Conservation (phyloP, 1,140 invertebrate species). For the Drosophila repleta region DNA sequence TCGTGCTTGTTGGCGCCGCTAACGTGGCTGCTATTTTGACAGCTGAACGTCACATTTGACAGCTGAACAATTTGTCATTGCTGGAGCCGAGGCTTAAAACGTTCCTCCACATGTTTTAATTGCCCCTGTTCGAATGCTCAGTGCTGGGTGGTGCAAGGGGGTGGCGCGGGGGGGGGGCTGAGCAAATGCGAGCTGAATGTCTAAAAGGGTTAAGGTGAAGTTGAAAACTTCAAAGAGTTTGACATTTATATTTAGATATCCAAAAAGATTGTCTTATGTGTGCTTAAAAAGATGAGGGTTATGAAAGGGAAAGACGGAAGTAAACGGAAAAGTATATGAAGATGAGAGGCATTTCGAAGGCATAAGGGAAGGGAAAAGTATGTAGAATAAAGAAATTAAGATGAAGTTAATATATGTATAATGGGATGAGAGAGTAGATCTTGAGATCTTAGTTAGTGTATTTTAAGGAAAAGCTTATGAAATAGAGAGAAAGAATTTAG, state of each 20-base stretch:
- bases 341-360: too few species aligned
- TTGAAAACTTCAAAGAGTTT: not conserved
- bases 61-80: conserved; percentile 72
- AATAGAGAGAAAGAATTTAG: too few species aligned
- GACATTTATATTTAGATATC: not conserved
- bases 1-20: conserved; percentile 37
- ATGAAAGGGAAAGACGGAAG: too few species aligned
- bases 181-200: not conserved
- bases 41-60: conserved; percentile 75
- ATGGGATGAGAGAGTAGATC: too few species aligned
- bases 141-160: not conserved
- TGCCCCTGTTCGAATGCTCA: conserved; percentile 31
- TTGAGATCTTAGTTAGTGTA: too few species aligned
- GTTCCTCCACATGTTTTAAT: conserved; percentile 47
- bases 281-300: not conserved
- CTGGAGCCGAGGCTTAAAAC: not conserved
- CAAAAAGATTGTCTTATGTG: not conserved
- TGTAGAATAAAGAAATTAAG: too few species aligned
- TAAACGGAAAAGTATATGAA: too few species aligned
- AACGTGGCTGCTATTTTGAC: conserved; percentile 71
- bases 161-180: not conserved
- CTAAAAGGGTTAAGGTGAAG: not conserved
- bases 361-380: too few species aligned
- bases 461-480: too few species aligned
- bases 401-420: too few species aligned